Evolutionary conservation across 30 jellyfish, hydroid and myxozoan species (phyloP).

Genomic region (Nemopilema nomurai): DNA sequence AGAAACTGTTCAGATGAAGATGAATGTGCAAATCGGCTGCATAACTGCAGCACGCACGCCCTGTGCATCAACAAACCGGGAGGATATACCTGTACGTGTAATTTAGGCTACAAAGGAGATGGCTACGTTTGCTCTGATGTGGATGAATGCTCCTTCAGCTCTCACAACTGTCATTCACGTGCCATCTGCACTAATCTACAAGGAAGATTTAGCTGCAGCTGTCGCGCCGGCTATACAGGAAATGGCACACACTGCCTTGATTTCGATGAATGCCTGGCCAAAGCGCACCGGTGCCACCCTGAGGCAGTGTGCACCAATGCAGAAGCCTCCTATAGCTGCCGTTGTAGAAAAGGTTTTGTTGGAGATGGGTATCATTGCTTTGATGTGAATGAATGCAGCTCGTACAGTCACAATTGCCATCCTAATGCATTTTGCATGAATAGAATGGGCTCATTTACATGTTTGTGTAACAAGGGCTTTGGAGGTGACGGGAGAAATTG

Average conservation of each 20-base stretch:
- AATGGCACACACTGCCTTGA: conserved; percentile 49
- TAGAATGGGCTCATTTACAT: conserved; percentile 7
- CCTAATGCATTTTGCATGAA: conserved; percentile 26
- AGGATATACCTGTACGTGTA: conserved; percentile 38
- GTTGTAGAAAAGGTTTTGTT: conserved; percentile 41
- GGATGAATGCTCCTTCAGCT: conserved; percentile 30
- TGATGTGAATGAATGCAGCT: conserved; percentile 65
- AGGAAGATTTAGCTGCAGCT: conserved; percentile 15
- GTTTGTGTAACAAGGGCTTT: conserved; percentile 51
- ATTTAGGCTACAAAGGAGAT: conserved; percentile 39
- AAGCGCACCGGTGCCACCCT: conserved; percentile 28
- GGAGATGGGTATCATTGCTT: conserved; percentile 69
- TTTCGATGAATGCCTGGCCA: conserved; percentile 29
- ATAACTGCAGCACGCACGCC: conserved; percentile 43
- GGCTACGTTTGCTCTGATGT: conserved; percentile 43
- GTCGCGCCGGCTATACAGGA: conserved; percentile 45
- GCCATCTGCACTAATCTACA: conserved; percentile 1
- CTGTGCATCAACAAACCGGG: conserved; percentile 42
- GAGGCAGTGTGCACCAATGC: conserved; percentile 52
- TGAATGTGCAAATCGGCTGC: conserved; percentile 23
- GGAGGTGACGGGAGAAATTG: conserved; percentile 45
- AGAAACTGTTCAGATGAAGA: conserved; percentile 37
- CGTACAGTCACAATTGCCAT: conserved; percentile 31
- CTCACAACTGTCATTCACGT: conserved; percentile 26
- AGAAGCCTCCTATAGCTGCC: conserved; percentile 48